Conservation (phyloP, 1,140 invertebrate species). For the Saccostrea echinata region DNA sequence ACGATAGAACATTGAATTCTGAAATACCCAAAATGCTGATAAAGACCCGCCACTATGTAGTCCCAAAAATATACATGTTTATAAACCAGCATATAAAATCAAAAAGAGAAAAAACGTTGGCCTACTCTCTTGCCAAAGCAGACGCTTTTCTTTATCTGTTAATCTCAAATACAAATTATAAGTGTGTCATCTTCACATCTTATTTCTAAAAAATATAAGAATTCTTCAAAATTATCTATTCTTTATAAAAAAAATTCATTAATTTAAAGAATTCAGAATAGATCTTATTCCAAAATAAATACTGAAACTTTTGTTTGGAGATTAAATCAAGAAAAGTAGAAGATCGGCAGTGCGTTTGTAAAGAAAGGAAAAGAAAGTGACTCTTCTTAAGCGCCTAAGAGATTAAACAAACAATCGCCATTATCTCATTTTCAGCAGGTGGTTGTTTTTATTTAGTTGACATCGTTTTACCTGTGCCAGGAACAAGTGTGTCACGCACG, state of each 20-base stretch:
- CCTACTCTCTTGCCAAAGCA: background rate
- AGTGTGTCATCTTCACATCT: too few relatives aligned
- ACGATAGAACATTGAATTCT: too few relatives aligned
- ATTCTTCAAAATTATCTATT: too few relatives aligned
- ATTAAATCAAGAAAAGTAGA: background rate
- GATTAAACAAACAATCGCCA: slow-evolving; percentile 34
- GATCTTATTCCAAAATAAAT: background rate
- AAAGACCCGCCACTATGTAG: too few relatives aligned
- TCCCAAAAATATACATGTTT: too few relatives aligned
- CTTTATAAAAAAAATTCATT: too few relatives aligned
- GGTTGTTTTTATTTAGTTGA: slow-evolving; percentile 15
- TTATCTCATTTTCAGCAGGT: slow-evolving; percentile 19
- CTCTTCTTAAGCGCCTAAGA: background rate
- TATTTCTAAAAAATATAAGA: too few relatives aligned
- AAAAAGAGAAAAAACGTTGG: too few relatives aligned
- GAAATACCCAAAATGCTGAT: too few relatives aligned
- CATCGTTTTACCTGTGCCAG: slow-evolving; percentile 1
- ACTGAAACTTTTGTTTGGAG: background rate
- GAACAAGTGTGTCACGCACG: slow-evolving; percentile 1
- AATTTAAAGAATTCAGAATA: background rate
- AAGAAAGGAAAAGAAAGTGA: background rate
- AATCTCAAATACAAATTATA: background rate
- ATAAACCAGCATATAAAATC: too few relatives aligned
- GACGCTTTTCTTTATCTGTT: background rate
- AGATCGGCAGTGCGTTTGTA: background rate